Base-by-base conservation (phyloP, 2,888 invertebrate species). In the Drosophila anceps region DNA sequence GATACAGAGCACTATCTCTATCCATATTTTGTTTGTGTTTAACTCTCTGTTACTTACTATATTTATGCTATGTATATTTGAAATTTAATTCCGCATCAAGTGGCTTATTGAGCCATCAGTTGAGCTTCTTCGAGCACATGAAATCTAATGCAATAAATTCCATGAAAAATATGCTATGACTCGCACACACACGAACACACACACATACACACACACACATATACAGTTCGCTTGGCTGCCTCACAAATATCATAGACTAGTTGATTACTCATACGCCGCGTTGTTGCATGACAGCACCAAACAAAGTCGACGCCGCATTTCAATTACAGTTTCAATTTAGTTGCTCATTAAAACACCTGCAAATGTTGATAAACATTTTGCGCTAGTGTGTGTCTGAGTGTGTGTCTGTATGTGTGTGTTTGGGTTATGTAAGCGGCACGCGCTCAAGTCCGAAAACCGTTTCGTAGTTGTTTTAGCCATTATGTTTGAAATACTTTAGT, bases 321-420 rank as follows among this genome's bases (percentile, higher is more conserved):
- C 79, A 88, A 84, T 85, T 84, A 88, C 71, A 69, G 69, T 85
- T 85, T 82, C 74, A 88, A 85, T 77, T 84, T 84, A 76, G 85
- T 82, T 85, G 71, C 85, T 84, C 86, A 84, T 84, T 84, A 88
- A 82, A 76, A 43, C 65, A 65, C 67, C 78, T 77, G 77, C 81
- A 82, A 85, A 81, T 85, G 86, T 80, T 86, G 75, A 84, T 87
- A 84, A 84, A 87, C 72, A 83, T 87, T 81, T 84, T 74, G 37
- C 35, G 12, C n/a, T 57, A 29, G 63, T 46, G 58, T 54, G 15
- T 24, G 4, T n/a, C 1, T 15, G 29, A 13, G 20, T 43, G 50
- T 79, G 29, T 15, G 13, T 43, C n/a, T n/a, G n/a, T n/a, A n/a
- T n/a, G 63, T 46, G 58, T 54, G 50, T 79, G 37, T 39, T 18